Evolutionary conservation across 2,888 invertebrate genomes (phyloP).

Genomic region (Drosophila rubida): DNA sequence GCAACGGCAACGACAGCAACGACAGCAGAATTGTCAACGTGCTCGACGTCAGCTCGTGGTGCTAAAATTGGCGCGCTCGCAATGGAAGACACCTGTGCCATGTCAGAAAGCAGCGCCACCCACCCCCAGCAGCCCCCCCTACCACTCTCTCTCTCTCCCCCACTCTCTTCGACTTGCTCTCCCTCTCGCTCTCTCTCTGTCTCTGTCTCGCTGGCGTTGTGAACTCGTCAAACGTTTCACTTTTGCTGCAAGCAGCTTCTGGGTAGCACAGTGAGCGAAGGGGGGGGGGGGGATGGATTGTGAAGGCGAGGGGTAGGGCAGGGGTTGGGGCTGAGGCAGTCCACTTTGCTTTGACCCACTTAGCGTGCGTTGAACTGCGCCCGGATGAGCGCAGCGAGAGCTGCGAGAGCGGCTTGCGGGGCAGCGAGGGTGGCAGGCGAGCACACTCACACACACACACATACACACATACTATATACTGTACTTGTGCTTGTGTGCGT

Average conservation of each 20-base stretch:
- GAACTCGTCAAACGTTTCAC: slow-evolving; percentile 55
- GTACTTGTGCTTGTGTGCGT: slow-evolving; percentile 4
- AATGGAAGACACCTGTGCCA: slow-evolving; percentile 77
- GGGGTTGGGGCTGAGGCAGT: slow-evolving; percentile 71
- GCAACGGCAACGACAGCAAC: too few relatives aligned
- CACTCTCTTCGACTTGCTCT: too few relatives aligned
- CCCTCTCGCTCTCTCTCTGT: not conserved
- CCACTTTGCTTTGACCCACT: slow-evolving; percentile 84
- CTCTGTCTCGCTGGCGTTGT: not conserved
- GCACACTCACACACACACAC: too few relatives aligned
- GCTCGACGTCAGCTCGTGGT: slow-evolving; percentile 17
- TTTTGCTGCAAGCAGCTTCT: slow-evolving; percentile 67
- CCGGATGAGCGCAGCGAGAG: slow-evolving; percentile 39
- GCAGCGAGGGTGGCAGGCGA: slow-evolving; percentile 8
- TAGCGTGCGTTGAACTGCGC: slow-evolving; percentile 81
- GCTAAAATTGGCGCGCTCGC: slow-evolving; percentile 67
- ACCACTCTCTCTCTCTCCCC: too few relatives aligned
- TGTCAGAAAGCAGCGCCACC: slow-evolving; percentile 46
- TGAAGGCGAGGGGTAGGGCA: not conserved
- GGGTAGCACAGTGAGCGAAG: slow-evolving; percentile 4
- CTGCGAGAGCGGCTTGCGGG: slow-evolving; percentile 10
- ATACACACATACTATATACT: too few relatives aligned
- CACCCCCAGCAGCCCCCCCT: not conserved
- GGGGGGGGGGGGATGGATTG: slow-evolving; percentile 53
- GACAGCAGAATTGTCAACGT: slow-evolving; percentile 18